These are phyloP conservation scores for Daptonema setosum DNA, from an alignment of 2,888 invertebrate genomes.

Conservation along the genomic window DNA sequence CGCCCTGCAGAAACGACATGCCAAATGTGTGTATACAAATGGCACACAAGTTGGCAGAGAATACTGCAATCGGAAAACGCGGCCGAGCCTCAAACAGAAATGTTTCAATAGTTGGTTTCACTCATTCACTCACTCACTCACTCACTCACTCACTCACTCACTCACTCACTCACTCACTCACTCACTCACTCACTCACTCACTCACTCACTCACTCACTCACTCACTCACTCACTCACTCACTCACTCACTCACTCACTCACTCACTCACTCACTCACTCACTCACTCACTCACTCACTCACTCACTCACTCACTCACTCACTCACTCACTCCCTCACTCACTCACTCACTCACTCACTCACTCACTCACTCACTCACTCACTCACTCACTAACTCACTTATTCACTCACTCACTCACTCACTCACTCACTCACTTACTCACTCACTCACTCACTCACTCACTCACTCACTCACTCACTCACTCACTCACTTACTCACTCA, in stretches of 20 bases:
- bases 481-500: neutral
- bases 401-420: neutral
- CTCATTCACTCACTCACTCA: neutral
- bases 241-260: neutral
- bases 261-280: neutral
- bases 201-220: neutral
- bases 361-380: neutral
- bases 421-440: neutral
- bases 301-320: neutral
- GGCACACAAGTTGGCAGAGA: constrained; percentile 36
- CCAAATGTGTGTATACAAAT: constrained; percentile 38
- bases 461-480: neutral
- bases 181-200: neutral
- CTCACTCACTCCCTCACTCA: neutral
- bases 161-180: neutral
- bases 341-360: neutral
- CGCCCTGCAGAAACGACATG: constrained; percentile 50
- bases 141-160: neutral
- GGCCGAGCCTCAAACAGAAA: constrained; percentile 51
- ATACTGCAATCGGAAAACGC: constrained; percentile 46
- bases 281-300: neutral
- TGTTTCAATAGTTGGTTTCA: constrained; percentile 55
- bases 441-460: neutral
- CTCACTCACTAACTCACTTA: neutral
- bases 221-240: neutral